Conservation (phyloP, 2,113 vertebrate genomes). For the Corynorhinus townsendii region DNA sequence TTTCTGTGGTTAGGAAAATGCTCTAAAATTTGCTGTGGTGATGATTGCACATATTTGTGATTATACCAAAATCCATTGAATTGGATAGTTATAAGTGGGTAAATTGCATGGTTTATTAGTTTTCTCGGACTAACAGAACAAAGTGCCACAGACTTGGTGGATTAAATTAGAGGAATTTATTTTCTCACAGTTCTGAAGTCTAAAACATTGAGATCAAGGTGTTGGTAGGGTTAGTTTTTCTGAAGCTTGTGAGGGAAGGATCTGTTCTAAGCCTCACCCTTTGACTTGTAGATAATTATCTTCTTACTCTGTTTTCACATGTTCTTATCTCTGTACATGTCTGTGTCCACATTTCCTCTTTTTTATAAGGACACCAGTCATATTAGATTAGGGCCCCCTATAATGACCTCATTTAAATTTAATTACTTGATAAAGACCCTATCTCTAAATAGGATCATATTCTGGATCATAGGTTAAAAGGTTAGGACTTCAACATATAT, state of each 20-base stretch:
- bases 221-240: not conserved
- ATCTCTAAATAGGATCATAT: not conserved
- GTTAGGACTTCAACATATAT: not conserved
- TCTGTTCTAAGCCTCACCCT: not conserved
- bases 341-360: not conserved
- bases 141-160: not conserved
- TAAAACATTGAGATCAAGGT: not conserved
- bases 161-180: not conserved
- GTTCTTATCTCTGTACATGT: not conserved
- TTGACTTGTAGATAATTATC: not conserved
- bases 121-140: not conserved
- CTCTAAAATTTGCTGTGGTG: not conserved
- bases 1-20: not conserved
- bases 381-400: not conserved
- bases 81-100: not conserved
- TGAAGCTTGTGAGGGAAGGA: not conserved
- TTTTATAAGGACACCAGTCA: not conserved
- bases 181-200: not conserved
- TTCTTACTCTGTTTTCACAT: not conserved
- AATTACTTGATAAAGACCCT: not conserved
- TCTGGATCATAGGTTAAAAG: not conserved
- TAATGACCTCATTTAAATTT: not conserved
- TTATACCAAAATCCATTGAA: not conserved
- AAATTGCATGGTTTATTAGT: not conserved
- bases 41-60: not conserved